These are phyloP conservation scores for Leptinotarsa peninsularis DNA, from an alignment of 2,888 invertebrate genomes.

Conservation along the genomic window DNA sequence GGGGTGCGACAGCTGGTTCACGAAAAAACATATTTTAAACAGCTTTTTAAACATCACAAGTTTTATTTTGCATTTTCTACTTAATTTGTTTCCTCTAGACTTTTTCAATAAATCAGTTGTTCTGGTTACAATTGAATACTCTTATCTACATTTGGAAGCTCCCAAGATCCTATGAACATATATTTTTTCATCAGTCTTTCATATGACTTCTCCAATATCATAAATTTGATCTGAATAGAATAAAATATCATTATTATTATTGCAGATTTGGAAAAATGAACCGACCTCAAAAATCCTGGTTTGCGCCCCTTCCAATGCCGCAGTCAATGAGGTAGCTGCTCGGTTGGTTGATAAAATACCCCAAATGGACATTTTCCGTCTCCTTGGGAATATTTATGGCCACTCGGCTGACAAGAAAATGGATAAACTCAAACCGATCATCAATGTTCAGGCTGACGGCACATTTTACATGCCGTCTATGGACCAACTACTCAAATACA, in stretches of 20 bases:
- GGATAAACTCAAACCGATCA: constrained; percentile 60
- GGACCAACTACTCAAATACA: constrained; percentile 68
- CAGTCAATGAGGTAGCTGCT: constrained; percentile 74
- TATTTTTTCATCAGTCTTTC: no score
- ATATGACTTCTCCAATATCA: no score
- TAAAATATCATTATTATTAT: not conserved
- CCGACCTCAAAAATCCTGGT: constrained; percentile 69
- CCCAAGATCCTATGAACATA: no score
- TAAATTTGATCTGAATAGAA: no score
- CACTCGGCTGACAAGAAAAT: constrained; percentile 52
- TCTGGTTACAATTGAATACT: no score
- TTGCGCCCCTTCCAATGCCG: constrained; percentile 77
- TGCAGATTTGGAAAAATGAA: constrained; percentile 45
- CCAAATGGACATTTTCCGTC: constrained; percentile 63
- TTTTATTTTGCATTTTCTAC: no score
- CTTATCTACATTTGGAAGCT: no score
- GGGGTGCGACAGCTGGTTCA: no score
- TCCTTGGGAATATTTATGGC: constrained; percentile 61
- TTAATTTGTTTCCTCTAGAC: no score
- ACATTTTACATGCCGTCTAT: constrained; percentile 67
- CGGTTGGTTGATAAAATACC: constrained; percentile 63
- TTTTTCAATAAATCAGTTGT: no score
- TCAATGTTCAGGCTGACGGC: constrained; percentile 65
- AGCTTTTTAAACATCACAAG: no score
- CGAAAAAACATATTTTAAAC: no score